Conservation (phyloP, 2,113 vertebrate genomes). For the Heteronetta atricapilla region DNA sequence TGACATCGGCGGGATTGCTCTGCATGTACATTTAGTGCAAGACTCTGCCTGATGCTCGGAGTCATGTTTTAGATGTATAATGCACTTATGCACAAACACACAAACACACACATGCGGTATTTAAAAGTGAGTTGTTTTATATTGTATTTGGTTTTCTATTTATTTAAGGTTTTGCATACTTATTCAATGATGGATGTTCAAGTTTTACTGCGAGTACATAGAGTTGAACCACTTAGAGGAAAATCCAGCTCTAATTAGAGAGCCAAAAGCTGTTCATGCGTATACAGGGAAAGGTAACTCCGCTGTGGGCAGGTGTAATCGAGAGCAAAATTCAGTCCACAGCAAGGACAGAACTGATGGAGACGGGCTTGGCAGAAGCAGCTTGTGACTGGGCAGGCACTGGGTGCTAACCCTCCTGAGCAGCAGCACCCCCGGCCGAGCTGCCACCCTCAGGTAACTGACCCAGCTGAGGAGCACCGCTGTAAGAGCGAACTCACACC, state of each 20-base stretch:
- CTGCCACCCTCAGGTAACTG: not conserved
- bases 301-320: not conserved
- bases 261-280: not conserved
- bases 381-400: not conserved
- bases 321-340: not conserved
- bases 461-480: not conserved
- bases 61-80: not conserved
- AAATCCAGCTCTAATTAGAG: not conserved
- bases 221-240: not conserved
- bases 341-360: not conserved
- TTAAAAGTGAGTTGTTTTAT: slow-evolving; percentile 25
- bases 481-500: not conserved
- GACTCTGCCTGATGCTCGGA: not conserved
- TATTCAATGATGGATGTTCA: slow-evolving; percentile 24
- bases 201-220: slow-evolving; percentile 4
- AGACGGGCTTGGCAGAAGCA: not conserved
- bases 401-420: not conserved
- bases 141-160: slow-evolving; percentile 46
- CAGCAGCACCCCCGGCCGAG: not conserved
- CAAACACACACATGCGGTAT: not conserved
- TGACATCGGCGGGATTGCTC: not conserved
- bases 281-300: not conserved
- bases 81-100: not conserved
- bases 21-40: not conserved
- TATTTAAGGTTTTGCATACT: slow-evolving; percentile 39